Evolutionary conservation across 2,797 vertebrate species (phyloP).

Genomic region (Vipera ursinii): DNA sequence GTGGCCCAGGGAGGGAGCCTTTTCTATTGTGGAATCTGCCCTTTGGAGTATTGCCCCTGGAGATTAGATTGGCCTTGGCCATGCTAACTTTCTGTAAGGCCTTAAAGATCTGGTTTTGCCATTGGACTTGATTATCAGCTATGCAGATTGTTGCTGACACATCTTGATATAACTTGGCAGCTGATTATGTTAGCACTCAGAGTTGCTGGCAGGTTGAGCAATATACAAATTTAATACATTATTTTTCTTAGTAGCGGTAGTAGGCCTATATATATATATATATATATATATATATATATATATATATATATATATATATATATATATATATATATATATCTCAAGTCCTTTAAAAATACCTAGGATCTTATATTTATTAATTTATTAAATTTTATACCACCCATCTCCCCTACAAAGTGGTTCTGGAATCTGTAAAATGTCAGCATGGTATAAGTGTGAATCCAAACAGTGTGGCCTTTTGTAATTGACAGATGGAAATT

Average conservation of each 20-base stretch:
- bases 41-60: neutral
- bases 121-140: neutral
- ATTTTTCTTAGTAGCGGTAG: neutral
- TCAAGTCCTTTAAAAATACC: neutral
- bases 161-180: neutral
- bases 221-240: neutral
- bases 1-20: neutral
- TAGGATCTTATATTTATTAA: neutral
- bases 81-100: neutral
- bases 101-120: neutral
- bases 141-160: neutral
- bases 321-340: too few species aligned
- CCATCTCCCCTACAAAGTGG: neutral
- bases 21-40: neutral
- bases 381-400: neutral
- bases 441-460: neutral
- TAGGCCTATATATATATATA: too few species aligned
- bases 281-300: too few species aligned
- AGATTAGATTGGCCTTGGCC: neutral
- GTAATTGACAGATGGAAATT: neutral
- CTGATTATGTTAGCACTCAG: neutral
- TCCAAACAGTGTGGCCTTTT: neutral
- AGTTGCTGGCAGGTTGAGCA: neutral
- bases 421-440: neutral
- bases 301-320: too few species aligned